These are phyloP conservation scores for Anguilla rostrata DNA, from an alignment of 2,113 vertebrate genomes.

Conservation along the genomic window DNA sequence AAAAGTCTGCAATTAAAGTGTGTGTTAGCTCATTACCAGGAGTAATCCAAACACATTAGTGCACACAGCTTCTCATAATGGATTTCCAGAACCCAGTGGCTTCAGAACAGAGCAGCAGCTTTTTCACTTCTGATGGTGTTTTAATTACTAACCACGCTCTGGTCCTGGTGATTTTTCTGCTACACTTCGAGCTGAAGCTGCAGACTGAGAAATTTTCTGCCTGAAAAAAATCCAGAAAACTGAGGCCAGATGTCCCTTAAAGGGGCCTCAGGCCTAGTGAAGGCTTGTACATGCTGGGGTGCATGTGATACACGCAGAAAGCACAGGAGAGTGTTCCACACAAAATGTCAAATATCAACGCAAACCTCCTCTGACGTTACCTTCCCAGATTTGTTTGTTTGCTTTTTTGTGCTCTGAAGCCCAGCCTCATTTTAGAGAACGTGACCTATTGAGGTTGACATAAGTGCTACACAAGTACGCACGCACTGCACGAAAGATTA, in stretches of 20 bases:
- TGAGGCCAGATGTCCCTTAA: not conserved
- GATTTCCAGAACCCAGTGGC: not conserved
- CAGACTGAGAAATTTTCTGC: not conserved
- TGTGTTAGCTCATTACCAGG: constrained; percentile 10
- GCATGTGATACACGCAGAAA: too few species aligned
- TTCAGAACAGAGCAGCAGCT: not conserved
- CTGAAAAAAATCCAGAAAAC: not conserved
- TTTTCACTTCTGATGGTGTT: not conserved
- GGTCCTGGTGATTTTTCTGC: not conserved
- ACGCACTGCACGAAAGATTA: too few species aligned
- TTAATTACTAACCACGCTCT: not conserved
- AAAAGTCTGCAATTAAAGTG: constrained; percentile 18
- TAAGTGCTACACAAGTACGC: too few species aligned
- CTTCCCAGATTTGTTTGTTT: not conserved
- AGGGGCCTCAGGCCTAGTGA: not conserved
- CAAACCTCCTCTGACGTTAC: too few species aligned
- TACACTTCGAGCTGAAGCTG: not conserved
- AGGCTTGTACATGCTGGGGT: too few species aligned
- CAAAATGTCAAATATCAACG: too few species aligned
- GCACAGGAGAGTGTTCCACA: too few species aligned
- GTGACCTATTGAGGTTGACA: not conserved
- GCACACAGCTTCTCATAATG: constrained; percentile 9
- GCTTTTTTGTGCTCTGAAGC: not conserved
- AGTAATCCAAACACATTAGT: constrained; percentile 28
- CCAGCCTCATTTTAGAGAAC: not conserved